A percentile compares a stretch with the other conserved stretches of the same genome.
phyloP scores from a whole-genome alignment of 2,888 invertebrate genomes.

The Macrosiphum euphorbiae region DNA sequence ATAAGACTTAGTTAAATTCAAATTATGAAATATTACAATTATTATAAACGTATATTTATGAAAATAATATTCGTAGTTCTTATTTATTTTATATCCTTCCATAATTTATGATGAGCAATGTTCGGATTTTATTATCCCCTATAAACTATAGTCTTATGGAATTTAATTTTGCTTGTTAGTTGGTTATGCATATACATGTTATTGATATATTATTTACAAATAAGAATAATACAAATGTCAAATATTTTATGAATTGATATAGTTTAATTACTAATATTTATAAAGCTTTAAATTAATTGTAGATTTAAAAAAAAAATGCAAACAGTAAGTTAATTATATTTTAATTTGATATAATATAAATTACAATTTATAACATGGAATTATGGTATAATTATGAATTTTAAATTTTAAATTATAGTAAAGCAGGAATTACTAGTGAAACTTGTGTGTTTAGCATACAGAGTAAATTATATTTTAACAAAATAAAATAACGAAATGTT shows the following conservation, averaged over 20 bases:
- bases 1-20: background rate
- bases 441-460: background rate
- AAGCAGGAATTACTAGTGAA: background rate
- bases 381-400: background rate
- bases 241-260: background rate
- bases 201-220: background rate
- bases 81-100: background rate
- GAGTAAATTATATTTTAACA: background rate
- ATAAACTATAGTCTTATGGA: background rate
- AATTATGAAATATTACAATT: background rate
- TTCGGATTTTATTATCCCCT: background rate
- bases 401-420: background rate
- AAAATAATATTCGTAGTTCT: slow-evolving; percentile 7
- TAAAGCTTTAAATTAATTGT: background rate
- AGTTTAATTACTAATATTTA: background rate
- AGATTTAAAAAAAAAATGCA: background rate
- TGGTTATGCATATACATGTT: background rate
- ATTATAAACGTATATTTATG: background rate
- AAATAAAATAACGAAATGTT: background rate
- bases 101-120: background rate
- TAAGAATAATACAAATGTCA: background rate
- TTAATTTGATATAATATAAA: background rate
- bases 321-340: background rate
- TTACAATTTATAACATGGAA: background rate
- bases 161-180: background rate